Percentiles rank a stretch among this genome's conserved stretches.
Evolutionary conservation across 1,140 invertebrate species (phyloP).

Genomic region (Orius laevigatus): DNA sequence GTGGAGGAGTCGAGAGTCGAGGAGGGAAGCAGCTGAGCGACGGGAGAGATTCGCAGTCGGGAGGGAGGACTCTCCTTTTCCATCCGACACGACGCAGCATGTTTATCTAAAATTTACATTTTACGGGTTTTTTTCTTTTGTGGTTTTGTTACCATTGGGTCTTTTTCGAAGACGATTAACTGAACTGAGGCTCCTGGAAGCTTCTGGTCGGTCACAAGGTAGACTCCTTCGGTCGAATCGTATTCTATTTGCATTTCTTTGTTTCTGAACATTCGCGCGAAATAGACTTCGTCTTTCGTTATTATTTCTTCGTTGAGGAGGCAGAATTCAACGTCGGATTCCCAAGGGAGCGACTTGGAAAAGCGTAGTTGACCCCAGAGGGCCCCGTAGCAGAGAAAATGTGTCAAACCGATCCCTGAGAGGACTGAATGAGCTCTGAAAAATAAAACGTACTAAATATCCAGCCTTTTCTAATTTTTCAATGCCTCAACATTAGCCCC

Average conservation of each 20-base stretch:
- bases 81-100: constrained; percentile 37
- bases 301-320: constrained; percentile 28
- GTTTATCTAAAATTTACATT: constrained; percentile 23
- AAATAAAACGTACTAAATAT: constrained; percentile 5
- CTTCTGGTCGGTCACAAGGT: constrained; percentile 23
- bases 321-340: constrained; percentile 32
- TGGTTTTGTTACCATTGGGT: constrained; percentile 20
- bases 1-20: constrained; percentile 31
- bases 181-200: constrained; percentile 21
- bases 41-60: constrained; percentile 34
- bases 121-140: not conserved
- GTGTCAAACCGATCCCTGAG: constrained; percentile 24
- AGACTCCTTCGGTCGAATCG: constrained; percentile 29
- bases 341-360: constrained; percentile 31
- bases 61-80: constrained; percentile 36
- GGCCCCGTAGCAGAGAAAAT: constrained; percentile 36
- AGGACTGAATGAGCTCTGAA: constrained; percentile 22
- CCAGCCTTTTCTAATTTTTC: not conserved
- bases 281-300: constrained; percentile 27
- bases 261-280: constrained; percentile 26
- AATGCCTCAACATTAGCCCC: not conserved
- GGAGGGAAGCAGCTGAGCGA: constrained; percentile 39
- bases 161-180: constrained; percentile 29
- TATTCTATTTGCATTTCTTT: constrained; percentile 26
- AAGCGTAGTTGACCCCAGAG: constrained; percentile 34